These are phyloP conservation scores for Macrostomum cliftonense DNA, from an alignment of 2,888 invertebrate genomes.

Conservation along the genomic window DNA sequence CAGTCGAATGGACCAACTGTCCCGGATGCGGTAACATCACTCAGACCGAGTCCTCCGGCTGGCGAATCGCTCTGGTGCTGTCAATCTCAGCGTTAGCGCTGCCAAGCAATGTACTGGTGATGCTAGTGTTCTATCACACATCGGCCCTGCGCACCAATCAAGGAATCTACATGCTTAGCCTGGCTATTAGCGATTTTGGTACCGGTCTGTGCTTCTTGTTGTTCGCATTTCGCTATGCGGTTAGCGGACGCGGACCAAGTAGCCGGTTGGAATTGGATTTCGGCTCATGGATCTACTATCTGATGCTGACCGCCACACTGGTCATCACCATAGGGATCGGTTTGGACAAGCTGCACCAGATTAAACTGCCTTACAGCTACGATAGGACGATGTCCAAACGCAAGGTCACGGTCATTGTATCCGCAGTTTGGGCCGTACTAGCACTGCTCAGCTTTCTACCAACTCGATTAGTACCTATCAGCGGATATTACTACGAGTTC, in stretches of 20 bases:
- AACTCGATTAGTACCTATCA: constrained; percentile 3
- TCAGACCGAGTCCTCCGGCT: neutral
- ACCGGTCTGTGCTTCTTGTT: constrained; percentile 4
- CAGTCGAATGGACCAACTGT: neutral
- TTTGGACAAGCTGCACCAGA: constrained; percentile 7
- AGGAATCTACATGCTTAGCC: constrained; percentile 6
- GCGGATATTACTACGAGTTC: constrained; percentile 7
- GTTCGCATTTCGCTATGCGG: constrained; percentile 6
- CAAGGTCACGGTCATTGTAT: too few relatives aligned
- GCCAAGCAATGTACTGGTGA: neutral
- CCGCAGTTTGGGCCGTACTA: too few relatives aligned
- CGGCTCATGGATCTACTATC: constrained; percentile 5
- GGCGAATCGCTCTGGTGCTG: neutral
- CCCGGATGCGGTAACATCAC: neutral
- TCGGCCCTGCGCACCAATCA: constrained; percentile 5
- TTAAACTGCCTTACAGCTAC: constrained; percentile 5
- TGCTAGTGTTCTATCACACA: neutral
- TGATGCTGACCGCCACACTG: constrained; percentile 4
- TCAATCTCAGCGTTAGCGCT: neutral
- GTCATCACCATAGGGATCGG: constrained; percentile 5
- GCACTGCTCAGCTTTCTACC: neutral
- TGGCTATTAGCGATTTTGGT: constrained; percentile 4
- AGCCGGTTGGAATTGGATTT: constrained; percentile 4
- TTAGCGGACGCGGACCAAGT: neutral
- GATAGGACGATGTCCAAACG: neutral